These are phyloP conservation scores for Lucifuga dentata DNA, from an alignment of 2,113 vertebrate species.

Conservation along the genomic window DNA sequence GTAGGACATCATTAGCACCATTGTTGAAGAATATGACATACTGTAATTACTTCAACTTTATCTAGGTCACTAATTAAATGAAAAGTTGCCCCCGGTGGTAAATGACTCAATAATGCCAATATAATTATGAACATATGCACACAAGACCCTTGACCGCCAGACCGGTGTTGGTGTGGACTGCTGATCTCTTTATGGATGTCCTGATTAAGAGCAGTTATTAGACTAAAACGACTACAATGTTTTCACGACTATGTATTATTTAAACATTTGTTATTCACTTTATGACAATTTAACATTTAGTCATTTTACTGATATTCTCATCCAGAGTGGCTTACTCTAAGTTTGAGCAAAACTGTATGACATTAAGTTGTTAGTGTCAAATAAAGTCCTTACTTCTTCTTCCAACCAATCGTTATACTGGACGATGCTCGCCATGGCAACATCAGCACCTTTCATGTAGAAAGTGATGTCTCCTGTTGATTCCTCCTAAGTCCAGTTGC, in stretches of 20 bases:
- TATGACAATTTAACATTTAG: too few relatives aligned
- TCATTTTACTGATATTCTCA: too few relatives aligned
- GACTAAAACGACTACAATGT: too few relatives aligned
- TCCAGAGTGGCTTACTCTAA: too few relatives aligned
- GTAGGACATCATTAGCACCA: constrained; percentile 68
- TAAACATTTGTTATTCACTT: too few relatives aligned
- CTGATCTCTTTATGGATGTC: constrained; percentile 46
- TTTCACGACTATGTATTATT: background rate
- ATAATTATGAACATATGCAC: constrained; percentile 84
- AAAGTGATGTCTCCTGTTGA: constrained; percentile 94
- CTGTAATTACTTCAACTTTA: constrained; percentile 74
- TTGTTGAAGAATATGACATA: constrained; percentile 82
- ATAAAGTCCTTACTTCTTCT: constrained; percentile 88
- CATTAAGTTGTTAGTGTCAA: background rate
- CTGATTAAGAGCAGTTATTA: constrained; percentile 35
- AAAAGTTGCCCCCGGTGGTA: constrained; percentile 75
- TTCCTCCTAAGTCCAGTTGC: constrained; percentile 86
- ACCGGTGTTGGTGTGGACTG: constrained; percentile 21
- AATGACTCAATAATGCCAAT: constrained; percentile 90
- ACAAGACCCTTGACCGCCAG: constrained; percentile 65
- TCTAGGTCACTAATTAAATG: constrained; percentile 85
- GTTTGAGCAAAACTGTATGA: background rate
- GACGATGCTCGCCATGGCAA: constrained; percentile 95
- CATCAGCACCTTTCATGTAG: constrained; percentile 98
- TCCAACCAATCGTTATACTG: constrained; percentile 99